Evolutionary conservation across 2,888 invertebrate genomes (phyloP).

Genomic region (Dinocampus coccinellae): DNA sequence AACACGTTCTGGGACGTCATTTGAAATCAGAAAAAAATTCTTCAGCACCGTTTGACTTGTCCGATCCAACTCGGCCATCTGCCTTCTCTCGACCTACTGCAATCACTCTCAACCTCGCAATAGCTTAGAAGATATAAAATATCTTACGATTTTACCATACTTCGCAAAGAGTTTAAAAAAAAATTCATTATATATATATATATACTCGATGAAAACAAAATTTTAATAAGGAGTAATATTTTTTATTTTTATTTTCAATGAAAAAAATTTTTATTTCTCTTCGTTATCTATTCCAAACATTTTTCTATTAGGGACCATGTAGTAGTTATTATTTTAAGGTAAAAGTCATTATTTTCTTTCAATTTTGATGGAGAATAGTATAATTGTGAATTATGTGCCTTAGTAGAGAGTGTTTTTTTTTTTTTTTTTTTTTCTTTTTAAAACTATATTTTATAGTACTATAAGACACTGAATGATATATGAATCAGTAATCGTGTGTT

Average conservation of each 20-base stretch:
- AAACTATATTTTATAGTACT: too few relatives aligned
- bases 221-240: not conserved
- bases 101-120: conserved; percentile 59
- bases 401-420: not conserved
- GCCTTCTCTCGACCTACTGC: conserved; percentile 59
- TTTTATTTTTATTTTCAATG: conserved; percentile 23
- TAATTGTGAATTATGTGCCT: conserved; percentile 13
- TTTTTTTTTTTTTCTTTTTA: not conserved
- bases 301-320: conserved; percentile 66
- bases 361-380: conserved; percentile 1
- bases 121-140: conserved; percentile 49
- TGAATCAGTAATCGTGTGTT: not conserved
- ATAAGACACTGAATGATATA: not conserved
- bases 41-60: conserved; percentile 41
- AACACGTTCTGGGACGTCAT: conserved; percentile 55
- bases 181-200: too few relatives aligned
- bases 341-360: conserved; percentile 18
- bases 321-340: conserved; percentile 51
- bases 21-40: not conserved
- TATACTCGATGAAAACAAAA: conserved; percentile 14
- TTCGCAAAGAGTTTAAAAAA: too few relatives aligned
- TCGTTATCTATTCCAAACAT: conserved; percentile 47
- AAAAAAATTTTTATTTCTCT: not conserved
- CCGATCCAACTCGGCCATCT: conserved; percentile 53
- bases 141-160: not conserved